Base-by-base conservation (phyloP, 92 coral and sea anemone species). In the Micromussa lordhowensis region DNA sequence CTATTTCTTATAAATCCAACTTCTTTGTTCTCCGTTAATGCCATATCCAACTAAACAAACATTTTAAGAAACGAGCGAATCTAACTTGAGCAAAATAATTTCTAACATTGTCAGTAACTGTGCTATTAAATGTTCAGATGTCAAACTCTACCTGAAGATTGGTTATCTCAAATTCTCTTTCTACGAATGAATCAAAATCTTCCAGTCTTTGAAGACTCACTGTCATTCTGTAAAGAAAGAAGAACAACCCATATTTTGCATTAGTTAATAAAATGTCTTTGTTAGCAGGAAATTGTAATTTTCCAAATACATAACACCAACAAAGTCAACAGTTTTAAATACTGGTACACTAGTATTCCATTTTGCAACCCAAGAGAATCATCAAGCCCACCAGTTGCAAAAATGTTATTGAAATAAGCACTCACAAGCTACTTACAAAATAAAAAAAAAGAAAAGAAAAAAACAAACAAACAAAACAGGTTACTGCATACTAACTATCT, bases 141-240 rank as follows among this genome's bases (percentile, higher is more conserved):
- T 19, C 29, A 66, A 44, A 59, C 77, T 75, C 15, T 75, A 96
- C 99, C 92, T 86, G 81, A 18, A 88, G 55, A 71, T 93, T 86
- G 61, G 77, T 89, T 63, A 96, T 80, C 36, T 76, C 83, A 40
- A 96, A 88, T 40, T 72, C 89, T 77, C 98, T 96, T 82, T 93
- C 96, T 24, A 91, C 38, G 75, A 87, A 92, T 53, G 94, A 91
- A 38, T 85, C 92, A 57, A 85, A 91, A 24, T 89, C 88, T 84
- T 89, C 91, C 71, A 88, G 84, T 15, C 89, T 82, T 75, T 84
- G 88, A 53, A 96, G 94, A 53, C 92, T 84, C 34, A 96, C 93
- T 75, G 91, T 82, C 73, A 96, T 86, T 73, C 99, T 96, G 87
- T 5, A 85, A 31, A 44, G 0, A 36, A 44, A n/a, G n/a, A 44